Evolutionary conservation across 1,140 invertebrate genomes (phyloP), one percentile per base, ranked within the genome.

Genomic region (Micrasema longulum): DNA sequence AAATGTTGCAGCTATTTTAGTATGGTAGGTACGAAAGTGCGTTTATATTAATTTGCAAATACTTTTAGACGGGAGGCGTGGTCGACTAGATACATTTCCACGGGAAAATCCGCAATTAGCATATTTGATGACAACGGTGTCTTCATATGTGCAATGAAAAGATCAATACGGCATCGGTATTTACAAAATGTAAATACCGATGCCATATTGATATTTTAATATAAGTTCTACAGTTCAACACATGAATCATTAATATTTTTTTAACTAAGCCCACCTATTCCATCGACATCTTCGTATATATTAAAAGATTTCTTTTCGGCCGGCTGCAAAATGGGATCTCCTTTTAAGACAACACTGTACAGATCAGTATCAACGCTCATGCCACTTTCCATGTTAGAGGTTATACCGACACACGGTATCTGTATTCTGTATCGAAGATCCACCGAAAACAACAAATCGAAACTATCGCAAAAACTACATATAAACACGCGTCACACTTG

Each of bases 281-380:
- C 74, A 38, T 60, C 45, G 50, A 47, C 60, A 71, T 76, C 74
- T 64, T 76, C 66, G 53, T 76, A 76, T 9, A 76, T 76, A 68
- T 76, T 52, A 63, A 72, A 76, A 38, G 71, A 65, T 26, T 62
- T 47, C 41, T 50, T 65, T 45, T 64, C 16, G n/a, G 48, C 50
- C 20, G 74, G 74, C 26, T 47, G 35, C 35, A 76, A 48, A 11
- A 66, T 41, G 4, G 74, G 74, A 52, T 76, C 55, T 20, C 62
- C 68, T 48, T 67, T 72, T 23, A 76, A 14, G 18, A 76, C 60
- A 55, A 67, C 68, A 52, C 55, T 64, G 62, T 76, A 76, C 9
- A 76, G 48, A 45, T 76, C 74, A 31, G 35, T 60, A 52, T 76
- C 74, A 1, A 76, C 70, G 38, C 57, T 63, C 57, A 63, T 20